Evolutionary conservation across 1,140 invertebrate species (phyloP), one percentile per base, ranked within the genome.

Genomic region (Bombus affinis): DNA sequence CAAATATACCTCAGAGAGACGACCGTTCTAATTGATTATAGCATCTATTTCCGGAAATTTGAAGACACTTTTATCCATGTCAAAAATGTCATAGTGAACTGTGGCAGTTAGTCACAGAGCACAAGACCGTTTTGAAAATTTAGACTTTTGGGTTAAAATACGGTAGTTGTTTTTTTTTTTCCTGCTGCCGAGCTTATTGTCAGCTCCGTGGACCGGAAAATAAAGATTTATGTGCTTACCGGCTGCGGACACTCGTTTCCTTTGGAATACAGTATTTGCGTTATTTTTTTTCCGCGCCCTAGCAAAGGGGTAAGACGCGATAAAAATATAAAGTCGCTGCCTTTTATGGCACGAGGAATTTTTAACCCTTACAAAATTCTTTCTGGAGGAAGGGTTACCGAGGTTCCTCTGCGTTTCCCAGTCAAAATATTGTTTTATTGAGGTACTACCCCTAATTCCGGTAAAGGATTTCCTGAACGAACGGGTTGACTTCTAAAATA

Each of bases 391-490:
- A 90, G 92, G 88, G 91, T 89, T 91, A 86, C 39, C 15, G 81
- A 28, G 37, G 66, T 32, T 25, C 6, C 70, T 66, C 10, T 37
- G 47, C 25, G 13, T 15, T 39, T 22, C 5, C 76, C 85, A 91
- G 90, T 93, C 92, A 93, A 92, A 93, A 93, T 94, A 93, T 93
- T 94, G 85, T 91, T 95, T 94, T 94, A 94, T 94, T 93, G 91
- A 90, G 83, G 88, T 70, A 71, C 68, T 80, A 85, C 73, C 70
- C 81, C 81, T 86, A 90, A 92, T 89, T 83, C 90, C 86, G 70
- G 72, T 47, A 91, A 93, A 92, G 89, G 90, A 78, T 91, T 93
- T 72, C 39, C 72, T 83, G 89, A 74, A 39, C 66, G 70, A 93
- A 94, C 77, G 91, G 90, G 90, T 94, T 93, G 86, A 91, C 75